A percentile compares a stretch with the other conserved stretches of the same genome.
Conservation (phyloP, 2,113 vertebrate species). For the Rhynchomys soricoides region DNA sequence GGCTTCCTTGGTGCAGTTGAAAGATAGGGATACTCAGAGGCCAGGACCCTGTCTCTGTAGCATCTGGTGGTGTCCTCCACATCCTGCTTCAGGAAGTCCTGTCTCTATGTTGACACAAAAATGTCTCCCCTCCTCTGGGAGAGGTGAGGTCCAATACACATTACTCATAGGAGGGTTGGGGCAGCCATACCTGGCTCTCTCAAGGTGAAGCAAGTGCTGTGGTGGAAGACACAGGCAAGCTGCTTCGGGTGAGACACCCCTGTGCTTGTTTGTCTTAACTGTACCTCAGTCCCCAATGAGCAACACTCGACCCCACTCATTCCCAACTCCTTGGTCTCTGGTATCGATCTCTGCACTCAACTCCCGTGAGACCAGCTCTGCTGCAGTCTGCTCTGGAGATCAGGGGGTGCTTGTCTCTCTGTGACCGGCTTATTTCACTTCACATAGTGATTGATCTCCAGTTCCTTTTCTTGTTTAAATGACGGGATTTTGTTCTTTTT, state of each 20-base stretch:
- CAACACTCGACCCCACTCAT: neutral
- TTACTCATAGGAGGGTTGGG: neutral
- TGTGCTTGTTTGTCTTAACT: neutral
- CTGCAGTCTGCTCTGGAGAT: neutral
- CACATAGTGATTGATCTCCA: neutral
- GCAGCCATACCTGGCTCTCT: neutral
- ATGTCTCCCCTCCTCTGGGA: neutral
- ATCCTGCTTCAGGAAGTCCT: neutral
- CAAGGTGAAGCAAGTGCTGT: neutral
- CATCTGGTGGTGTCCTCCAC: neutral
- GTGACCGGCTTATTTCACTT: neutral
- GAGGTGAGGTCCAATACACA: neutral
- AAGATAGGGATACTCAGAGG: neutral
- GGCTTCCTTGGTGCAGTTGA: neutral
- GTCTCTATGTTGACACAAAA: neutral
- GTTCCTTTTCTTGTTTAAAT: neutral
- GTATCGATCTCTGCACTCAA: too few species aligned
- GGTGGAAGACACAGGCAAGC: neutral
- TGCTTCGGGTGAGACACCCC: neutral
- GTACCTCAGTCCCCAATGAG: neutral
- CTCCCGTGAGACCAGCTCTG: neutral
- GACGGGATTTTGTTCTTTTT: neutral
- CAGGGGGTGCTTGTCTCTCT: neutral
- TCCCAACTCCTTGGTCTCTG: neutral
- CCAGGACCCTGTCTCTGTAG: accelerated